Evolutionary conservation across 2,888 invertebrate genomes (phyloP).

Genomic region (Pristionchus japonicus): DNA sequence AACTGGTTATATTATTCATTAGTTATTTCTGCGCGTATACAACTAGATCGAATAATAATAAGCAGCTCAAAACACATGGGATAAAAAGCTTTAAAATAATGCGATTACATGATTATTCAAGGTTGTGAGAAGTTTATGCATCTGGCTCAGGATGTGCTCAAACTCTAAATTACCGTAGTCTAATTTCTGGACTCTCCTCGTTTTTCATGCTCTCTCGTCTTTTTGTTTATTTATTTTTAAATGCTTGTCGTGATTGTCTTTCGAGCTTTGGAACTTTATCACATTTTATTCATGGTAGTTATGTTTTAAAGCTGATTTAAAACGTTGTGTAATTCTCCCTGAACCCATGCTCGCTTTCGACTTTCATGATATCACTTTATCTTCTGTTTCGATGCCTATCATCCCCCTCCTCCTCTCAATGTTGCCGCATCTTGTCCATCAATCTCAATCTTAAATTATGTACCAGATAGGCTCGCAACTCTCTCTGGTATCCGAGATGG

Average conservation of each 20-base stretch:
- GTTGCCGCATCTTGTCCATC: background rate
- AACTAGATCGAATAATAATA: too few relatives aligned
- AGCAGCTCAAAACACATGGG: too few relatives aligned
- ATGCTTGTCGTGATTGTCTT: background rate
- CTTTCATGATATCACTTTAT: too few relatives aligned
- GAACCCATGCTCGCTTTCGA: too few relatives aligned
- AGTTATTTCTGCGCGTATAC: too few relatives aligned
- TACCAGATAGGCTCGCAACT: conserved; percentile 2
- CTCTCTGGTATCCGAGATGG: background rate
- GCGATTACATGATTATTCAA: too few relatives aligned
- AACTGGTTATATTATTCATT: background rate
- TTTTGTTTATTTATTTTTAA: background rate
- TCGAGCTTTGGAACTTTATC: background rate
- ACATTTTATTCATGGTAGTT: background rate
- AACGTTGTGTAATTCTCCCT: too few relatives aligned
- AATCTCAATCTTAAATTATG: conserved; percentile 28
- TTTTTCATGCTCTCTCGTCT: background rate
- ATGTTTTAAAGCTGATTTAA: background rate
- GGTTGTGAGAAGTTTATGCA: too few relatives aligned
- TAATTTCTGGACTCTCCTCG: background rate
- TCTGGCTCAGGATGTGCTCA: background rate
- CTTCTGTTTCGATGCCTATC: background rate
- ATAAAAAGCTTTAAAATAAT: background rate
- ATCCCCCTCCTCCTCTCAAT: background rate
- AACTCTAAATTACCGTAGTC: background rate